Conservation (phyloP, 2,888 invertebrate genomes). For the Plutella xylostella region DNA sequence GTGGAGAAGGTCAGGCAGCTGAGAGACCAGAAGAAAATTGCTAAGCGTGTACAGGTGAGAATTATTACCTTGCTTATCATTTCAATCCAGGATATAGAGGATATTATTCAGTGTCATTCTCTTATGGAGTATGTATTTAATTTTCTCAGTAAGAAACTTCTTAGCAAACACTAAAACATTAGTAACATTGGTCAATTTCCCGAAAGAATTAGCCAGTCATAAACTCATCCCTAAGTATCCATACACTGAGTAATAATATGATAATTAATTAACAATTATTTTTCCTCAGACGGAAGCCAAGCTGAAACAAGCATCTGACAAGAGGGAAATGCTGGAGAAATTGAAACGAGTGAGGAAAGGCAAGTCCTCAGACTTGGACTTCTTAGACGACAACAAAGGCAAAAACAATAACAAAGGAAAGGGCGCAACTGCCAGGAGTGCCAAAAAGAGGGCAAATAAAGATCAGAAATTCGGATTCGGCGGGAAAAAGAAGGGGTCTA, state of each 20-base stretch:
- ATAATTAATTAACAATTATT: not conserved
- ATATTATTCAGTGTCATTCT: too few species aligned
- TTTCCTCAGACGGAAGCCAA: slow-evolving; percentile 81
- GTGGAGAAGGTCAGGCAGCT: slow-evolving; percentile 92
- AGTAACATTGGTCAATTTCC: too few species aligned
- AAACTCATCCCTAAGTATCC: too few species aligned
- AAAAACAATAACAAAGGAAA: slow-evolving; percentile 28
- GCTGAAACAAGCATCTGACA: slow-evolving; percentile 88
- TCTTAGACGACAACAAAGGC: slow-evolving; percentile 75
- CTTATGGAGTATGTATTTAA: too few species aligned
- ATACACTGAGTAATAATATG: too few species aligned
- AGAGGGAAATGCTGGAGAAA: slow-evolving; percentile 91
- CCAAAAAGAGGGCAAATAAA: slow-evolving; percentile 72
- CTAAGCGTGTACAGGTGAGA: slow-evolving; percentile 85
- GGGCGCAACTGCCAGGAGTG: slow-evolving; percentile 26
- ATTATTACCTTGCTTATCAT: too few species aligned
- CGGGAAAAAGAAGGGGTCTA: slow-evolving; percentile 92
- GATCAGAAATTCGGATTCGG: slow-evolving; percentile 95
- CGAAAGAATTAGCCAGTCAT: too few species aligned
- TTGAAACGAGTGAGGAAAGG: slow-evolving; percentile 94
- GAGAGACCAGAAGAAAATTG: slow-evolving; percentile 91
- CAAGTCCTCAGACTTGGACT: slow-evolving; percentile 81
- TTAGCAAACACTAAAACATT: too few species aligned
- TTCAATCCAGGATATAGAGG: too few species aligned
- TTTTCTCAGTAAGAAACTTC: too few species aligned